Conservation (phyloP, 2,888 invertebrate genomes). For the Epinotia nisella region DNA sequence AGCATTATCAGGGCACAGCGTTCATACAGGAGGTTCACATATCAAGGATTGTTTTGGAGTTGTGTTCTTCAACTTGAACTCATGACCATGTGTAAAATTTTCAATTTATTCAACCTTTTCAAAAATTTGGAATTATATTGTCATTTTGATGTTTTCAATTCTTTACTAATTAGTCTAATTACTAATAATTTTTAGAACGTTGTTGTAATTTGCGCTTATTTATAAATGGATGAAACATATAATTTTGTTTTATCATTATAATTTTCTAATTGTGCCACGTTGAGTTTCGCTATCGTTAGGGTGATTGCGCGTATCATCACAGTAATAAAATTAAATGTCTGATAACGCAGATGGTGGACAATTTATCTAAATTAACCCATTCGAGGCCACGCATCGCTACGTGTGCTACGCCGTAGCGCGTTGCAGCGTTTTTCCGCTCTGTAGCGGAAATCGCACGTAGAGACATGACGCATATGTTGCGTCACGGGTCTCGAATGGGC, state of each 20-base stretch:
- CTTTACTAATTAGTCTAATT: no score
- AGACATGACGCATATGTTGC: no score
- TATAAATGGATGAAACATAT: no score
- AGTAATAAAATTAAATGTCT: conserved; percentile 17
- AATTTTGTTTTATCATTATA: no score
- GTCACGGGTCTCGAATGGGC: no score
- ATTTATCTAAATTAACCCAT: background rate
- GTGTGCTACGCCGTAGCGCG: no score
- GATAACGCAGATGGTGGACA: conserved; percentile 6
- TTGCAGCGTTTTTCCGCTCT: no score
- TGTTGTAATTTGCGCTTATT: no score
- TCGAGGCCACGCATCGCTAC: no score
- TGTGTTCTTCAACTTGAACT: conserved; percentile 19
- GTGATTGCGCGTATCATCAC: conserved; percentile 28
- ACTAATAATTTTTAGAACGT: no score
- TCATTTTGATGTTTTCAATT: background rate
- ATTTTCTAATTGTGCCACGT: no score
- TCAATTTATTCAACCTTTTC: background rate
- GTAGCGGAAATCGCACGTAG: no score
- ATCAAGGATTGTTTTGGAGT: conserved; percentile 24
- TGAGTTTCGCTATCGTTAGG: background rate
- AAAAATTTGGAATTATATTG: background rate
- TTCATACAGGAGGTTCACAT: conserved; percentile 24
- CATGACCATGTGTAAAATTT: background rate
- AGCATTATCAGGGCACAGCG: conserved; percentile 57